These are phyloP conservation scores for Pomatostomus ruficeps DNA, from an alignment of 2,113 vertebrate genomes.

Conservation along the genomic window DNA sequence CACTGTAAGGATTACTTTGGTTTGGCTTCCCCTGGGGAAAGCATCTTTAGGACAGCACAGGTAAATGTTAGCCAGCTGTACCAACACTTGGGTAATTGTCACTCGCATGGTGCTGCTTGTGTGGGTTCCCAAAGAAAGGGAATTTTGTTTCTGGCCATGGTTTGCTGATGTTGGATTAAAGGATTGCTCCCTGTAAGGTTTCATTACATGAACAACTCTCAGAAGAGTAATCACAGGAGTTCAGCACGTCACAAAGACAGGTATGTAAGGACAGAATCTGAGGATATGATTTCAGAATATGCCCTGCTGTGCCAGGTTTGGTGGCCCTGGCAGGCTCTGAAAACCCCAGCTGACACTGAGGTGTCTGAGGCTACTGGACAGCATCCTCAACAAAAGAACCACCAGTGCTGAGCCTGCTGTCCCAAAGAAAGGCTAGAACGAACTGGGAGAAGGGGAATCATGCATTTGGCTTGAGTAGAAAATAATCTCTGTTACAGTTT, in stretches of 20 bases:
- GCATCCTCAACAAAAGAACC: background rate
- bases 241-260: background rate
- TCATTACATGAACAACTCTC: background rate
- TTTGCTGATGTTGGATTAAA: background rate
- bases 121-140: background rate
- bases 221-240: background rate
- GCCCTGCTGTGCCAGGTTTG: background rate
- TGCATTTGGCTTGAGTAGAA: background rate
- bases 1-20: background rate
- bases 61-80: background rate
- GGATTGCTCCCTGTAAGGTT: background rate
- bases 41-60: background rate
- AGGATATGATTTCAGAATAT: background rate
- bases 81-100: background rate
- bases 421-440: background rate
- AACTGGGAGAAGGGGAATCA: background rate
- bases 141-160: background rate
- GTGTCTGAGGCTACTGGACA: background rate
- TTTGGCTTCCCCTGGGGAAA: background rate
- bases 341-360: background rate
- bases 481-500: background rate
- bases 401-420: background rate
- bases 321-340: background rate
- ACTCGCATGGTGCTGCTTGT: background rate
- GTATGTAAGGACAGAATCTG: background rate